Conservation (phyloP, 2,797 vertebrate species). For the Gorsachius magnificus region DNA sequence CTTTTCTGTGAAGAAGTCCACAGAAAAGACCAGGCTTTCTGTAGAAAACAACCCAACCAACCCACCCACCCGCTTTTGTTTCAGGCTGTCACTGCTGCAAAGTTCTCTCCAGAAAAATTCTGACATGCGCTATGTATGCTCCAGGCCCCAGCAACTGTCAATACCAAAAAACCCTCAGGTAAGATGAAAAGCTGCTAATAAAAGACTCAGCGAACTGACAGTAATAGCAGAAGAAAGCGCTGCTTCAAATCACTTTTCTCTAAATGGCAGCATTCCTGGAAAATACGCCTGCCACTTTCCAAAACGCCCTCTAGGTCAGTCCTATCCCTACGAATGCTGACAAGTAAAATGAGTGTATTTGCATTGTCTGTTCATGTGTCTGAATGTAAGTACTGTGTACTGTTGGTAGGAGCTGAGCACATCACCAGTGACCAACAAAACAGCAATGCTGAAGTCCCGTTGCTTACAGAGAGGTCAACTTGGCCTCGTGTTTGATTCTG, state of each 20-base stretch:
- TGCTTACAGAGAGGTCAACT: background rate
- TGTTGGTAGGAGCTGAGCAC: background rate
- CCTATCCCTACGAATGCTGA: background rate
- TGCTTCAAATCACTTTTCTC: background rate
- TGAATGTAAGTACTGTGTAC: accelerated
- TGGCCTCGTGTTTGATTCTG: background rate
- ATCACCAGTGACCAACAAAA: too few species aligned
- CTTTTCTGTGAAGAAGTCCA: background rate
- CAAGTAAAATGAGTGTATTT: accelerated
- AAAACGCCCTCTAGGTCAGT: background rate
- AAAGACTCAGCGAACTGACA: background rate
- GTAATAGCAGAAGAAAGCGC: background rate
- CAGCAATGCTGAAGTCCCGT: background rate
- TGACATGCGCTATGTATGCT: background rate
- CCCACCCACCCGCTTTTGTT: background rate
- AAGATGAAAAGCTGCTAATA: background rate
- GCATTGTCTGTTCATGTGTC: accelerated
- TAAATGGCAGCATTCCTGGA: background rate
- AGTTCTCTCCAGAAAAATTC: background rate
- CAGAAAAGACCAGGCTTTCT: background rate
- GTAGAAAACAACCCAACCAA: background rate
- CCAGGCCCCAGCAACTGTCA: background rate
- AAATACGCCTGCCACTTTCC: background rate
- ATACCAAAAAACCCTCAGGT: background rate
- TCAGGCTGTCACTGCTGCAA: background rate